phyloP scores from a whole-genome alignment of 1,140 invertebrate genomes.

The Cotesia chilonis region DNA sequence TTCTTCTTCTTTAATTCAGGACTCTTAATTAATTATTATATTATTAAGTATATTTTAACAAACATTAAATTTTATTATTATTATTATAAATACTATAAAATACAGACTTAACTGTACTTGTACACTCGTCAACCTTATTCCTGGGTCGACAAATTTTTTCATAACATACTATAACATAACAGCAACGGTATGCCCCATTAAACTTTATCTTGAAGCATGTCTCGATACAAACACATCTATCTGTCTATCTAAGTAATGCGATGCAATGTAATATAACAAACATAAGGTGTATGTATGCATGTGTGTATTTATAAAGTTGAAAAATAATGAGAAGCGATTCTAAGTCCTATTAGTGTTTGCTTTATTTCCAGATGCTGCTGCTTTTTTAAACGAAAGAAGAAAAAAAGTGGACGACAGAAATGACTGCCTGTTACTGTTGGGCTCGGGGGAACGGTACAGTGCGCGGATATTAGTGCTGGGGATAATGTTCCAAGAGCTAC shows the following conservation, averaged over 20 bases:
- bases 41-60: too few species aligned
- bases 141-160: neutral
- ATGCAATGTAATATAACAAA: too few species aligned
- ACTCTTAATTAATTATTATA: too few species aligned
- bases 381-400: conserved; percentile 97
- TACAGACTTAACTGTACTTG: neutral
- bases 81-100: too few species aligned
- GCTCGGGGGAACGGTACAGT: conserved; percentile 59
- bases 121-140: neutral
- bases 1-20: too few species aligned
- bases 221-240: too few species aligned
- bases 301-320: conserved; percentile 20
- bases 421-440: conserved; percentile 71
- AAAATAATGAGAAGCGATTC: conserved; percentile 52
- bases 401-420: conserved; percentile 85
- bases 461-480: conserved; percentile 56
- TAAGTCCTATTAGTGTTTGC: conserved; percentile 66
- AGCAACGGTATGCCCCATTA: conserved; percentile 18
- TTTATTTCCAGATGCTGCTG: conserved; percentile 89
- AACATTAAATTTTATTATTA: too few species aligned
- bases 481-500: conserved; percentile 32
- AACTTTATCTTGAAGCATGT: conserved; percentile 13
- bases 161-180: neutral
- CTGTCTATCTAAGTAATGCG: too few species aligned
- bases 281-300: conserved; percentile 3